Evolutionary conservation across 2,113 vertebrate genomes (phyloP).

Genomic region (Hipposideros armiger): DNA sequence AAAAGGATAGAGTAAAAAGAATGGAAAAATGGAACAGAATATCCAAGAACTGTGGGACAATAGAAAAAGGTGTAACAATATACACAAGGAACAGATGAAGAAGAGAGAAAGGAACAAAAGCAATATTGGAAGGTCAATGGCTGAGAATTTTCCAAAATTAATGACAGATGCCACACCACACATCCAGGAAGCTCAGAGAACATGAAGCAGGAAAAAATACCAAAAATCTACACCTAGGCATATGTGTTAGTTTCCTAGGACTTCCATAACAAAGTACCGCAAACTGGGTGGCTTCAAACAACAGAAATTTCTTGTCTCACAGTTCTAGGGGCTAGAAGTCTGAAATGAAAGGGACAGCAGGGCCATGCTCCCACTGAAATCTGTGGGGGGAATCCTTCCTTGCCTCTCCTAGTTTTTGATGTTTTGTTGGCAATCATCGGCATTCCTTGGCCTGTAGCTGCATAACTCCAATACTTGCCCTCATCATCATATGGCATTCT

Average conservation of each 20-base stretch:
- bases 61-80: not conserved
- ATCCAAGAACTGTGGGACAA: not conserved
- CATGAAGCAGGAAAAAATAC: not conserved
- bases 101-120: not conserved
- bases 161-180: not conserved
- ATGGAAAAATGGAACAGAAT: not conserved
- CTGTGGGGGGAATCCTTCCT: not conserved
- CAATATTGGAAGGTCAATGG: not conserved
- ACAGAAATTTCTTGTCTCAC: not conserved
- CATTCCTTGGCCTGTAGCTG: not conserved
- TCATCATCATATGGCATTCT: not conserved
- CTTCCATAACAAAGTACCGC: not conserved
- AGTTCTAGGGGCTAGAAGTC: not conserved
- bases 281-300: not conserved
- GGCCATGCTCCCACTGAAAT: not conserved
- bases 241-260: not conserved
- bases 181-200: not conserved
- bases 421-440: not conserved
- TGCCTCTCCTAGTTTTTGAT: not conserved
- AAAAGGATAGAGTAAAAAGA: not conserved
- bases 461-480: not conserved
- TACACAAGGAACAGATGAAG: not conserved
- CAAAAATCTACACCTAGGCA: not conserved
- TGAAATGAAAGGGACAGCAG: not conserved
- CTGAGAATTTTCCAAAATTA: slow-evolving; percentile 13